Conservation (phyloP, 2,797 vertebrate species). For the Takifugu rubripes region DNA sequence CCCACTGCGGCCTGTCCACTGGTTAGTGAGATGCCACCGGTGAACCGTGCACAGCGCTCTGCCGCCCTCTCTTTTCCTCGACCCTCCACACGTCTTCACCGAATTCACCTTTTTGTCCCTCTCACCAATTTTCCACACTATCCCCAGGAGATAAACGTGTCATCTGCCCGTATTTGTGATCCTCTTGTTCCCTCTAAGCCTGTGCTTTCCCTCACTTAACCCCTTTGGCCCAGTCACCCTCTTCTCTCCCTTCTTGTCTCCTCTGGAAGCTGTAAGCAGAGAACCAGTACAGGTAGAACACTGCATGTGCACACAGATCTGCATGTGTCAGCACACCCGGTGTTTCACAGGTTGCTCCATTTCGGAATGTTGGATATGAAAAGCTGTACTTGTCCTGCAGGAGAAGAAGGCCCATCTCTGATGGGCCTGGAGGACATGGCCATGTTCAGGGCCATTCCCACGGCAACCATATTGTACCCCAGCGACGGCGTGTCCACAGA, state of each 20-base stretch:
- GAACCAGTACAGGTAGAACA: constrained; percentile 86
- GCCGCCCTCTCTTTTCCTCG: constrained; percentile 1
- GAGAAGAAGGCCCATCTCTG: constrained; percentile 92
- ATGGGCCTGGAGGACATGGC: constrained; percentile 92
- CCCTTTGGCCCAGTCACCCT: constrained; percentile 67
- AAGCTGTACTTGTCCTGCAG: constrained; percentile 62
- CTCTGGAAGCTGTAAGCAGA: constrained; percentile 80
- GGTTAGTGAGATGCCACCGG: constrained; percentile 73
- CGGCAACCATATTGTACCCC: constrained; percentile 89
- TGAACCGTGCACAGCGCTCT: constrained; percentile 1
- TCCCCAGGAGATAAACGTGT: constrained; percentile 13
- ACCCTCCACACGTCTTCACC: constrained; percentile 12
- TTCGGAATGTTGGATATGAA: neutral
- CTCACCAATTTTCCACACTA: constrained; percentile 12
- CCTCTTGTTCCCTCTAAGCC: constrained; percentile 55
- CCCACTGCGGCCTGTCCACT: constrained; percentile 92
- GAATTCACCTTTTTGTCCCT: constrained; percentile 12
- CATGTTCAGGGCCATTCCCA: constrained; percentile 89
- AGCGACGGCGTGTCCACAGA: constrained; percentile 91
- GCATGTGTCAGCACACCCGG: constrained; percentile 44
- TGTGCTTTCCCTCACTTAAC: constrained; percentile 61
- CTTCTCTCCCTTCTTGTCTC: constrained; percentile 75
- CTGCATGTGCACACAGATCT: constrained; percentile 71
- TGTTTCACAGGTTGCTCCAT: constrained; percentile 2
- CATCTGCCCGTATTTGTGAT: constrained; percentile 11